A percentile compares a stretch with the other conserved stretches of the same genome.
Evolutionary conservation across 2,797 vertebrate species (phyloP).

Genomic region (Artibeus lituratus): DNA sequence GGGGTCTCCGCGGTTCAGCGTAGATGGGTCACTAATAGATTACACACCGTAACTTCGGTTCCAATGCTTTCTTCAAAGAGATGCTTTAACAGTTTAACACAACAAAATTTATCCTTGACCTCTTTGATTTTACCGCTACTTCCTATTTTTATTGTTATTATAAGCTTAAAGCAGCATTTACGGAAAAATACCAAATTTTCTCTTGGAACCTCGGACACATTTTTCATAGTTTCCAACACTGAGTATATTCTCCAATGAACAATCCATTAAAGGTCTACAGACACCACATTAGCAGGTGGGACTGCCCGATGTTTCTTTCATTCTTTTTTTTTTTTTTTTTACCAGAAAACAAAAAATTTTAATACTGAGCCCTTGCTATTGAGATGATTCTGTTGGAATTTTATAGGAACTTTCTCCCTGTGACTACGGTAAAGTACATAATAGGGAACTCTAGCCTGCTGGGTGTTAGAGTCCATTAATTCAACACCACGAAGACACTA

Average conservation of each 20-base stretch:
- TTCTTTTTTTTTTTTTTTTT: background rate
- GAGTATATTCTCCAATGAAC: background rate
- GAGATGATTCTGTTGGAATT: background rate
- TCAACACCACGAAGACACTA: background rate
- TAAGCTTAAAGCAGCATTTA: background rate
- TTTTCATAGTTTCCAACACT: background rate
- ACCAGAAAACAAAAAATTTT: background rate
- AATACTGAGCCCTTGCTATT: background rate
- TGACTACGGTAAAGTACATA: background rate
- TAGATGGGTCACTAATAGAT: background rate
- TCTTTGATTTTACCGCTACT: background rate
- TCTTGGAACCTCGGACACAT: background rate
- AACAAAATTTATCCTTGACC: background rate
- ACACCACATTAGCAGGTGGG: background rate
- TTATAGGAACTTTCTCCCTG: background rate
- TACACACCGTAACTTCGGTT: background rate
- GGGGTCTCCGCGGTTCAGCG: background rate
- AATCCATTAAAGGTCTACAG: background rate
- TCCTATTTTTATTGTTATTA: background rate
- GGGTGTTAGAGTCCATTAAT: background rate
- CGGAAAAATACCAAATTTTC: background rate
- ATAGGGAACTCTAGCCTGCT: background rate
- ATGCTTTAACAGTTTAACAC: background rate
- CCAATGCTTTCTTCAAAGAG: background rate
- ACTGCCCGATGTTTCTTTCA: background rate